A percentile compares a stretch with the other conserved stretches of the same genome.
These are phyloP conservation scores for Cladopsammia gracilis DNA, from an alignment of 64 coral and sea anemone species.

Conservation along the genomic window DNA sequence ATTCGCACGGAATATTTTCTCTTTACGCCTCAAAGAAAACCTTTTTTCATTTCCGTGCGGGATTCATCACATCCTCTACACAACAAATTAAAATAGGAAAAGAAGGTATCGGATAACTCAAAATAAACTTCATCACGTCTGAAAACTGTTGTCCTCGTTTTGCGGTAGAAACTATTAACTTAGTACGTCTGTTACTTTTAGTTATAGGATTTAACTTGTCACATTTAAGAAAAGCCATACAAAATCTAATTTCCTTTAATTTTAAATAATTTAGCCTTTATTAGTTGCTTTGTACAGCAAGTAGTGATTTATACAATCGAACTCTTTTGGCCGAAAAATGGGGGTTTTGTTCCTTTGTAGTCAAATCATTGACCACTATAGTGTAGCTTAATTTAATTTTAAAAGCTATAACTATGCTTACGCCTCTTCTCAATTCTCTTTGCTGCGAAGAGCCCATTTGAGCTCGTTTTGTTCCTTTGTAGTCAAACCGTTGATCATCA, in stretches of 20 bases:
- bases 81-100: conserved; percentile 25
- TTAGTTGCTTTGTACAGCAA: neutral
- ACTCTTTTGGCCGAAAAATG: too few relatives aligned
- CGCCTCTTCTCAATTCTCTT: too few relatives aligned
- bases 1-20: too few relatives aligned
- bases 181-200: neutral
- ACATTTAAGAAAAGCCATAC: neutral
- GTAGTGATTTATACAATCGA: too few relatives aligned
- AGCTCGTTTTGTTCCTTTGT: too few relatives aligned
- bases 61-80: neutral
- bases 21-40: neutral
- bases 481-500: too few relatives aligned
- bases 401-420: too few relatives aligned
- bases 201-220: neutral
- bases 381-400: too few relatives aligned
- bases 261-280: neutral
- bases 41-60: conserved; percentile 20
- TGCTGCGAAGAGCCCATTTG: too few relatives aligned
- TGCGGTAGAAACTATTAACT: neutral
- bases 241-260: neutral
- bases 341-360: too few relatives aligned
- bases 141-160: neutral
- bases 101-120: neutral
- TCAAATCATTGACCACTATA: too few relatives aligned
- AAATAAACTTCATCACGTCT: neutral